Percentiles rank a stretch among this genome's conserved stretches.
These are phyloP conservation scores for Epizoanthus stellaris DNA, from an alignment of 92 coral and sea anemone genomes.

Conservation along the genomic window DNA sequence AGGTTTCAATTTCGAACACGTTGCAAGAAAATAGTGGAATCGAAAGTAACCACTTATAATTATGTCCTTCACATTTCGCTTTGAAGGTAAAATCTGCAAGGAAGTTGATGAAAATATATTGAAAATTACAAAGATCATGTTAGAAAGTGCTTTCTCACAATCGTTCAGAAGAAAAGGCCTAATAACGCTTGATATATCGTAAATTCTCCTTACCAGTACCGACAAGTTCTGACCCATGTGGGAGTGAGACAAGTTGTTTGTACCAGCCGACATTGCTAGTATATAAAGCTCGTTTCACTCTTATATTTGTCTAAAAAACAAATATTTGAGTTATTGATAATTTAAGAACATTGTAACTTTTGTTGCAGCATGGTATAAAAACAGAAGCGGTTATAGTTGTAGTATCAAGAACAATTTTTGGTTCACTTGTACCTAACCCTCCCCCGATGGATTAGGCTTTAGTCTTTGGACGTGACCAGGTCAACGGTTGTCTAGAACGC, in stretches of 20 bases:
- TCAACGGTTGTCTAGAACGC: constrained; percentile 22
- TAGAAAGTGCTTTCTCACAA: background rate
- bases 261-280: too few relatives aligned
- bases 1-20: background rate
- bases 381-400: background rate
- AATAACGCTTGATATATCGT: background rate
- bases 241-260: too few relatives aligned
- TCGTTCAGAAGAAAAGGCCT: background rate
- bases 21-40: constrained; percentile 8
- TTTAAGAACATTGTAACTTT: too few relatives aligned
- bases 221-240: too few relatives aligned
- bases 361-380: too few relatives aligned
- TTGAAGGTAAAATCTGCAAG: background rate
- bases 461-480: background rate
- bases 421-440: background rate
- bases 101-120: background rate
- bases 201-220: constrained; percentile 1
- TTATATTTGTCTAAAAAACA: too few relatives aligned
- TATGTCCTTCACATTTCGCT: background rate
- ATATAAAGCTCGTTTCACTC: too few relatives aligned
- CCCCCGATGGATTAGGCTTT: background rate
- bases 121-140: background rate
- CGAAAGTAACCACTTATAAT: background rate
- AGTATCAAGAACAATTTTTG: background rate
- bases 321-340: too few relatives aligned